phyloP scores from a whole-genome alignment of 1,140 invertebrate species.

The Drosophila bifasciata region DNA sequence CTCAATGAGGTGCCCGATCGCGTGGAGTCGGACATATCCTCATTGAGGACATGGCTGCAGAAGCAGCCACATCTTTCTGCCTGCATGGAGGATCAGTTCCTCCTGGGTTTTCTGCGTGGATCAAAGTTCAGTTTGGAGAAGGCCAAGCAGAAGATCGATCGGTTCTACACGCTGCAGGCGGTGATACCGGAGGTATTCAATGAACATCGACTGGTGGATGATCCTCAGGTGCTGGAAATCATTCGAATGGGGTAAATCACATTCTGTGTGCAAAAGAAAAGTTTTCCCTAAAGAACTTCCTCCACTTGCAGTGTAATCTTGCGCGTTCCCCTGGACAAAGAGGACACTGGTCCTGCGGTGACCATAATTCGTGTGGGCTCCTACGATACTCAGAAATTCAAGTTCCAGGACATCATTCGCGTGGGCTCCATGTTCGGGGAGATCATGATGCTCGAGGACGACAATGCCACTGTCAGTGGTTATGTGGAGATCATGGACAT shows the following conservation, averaged over 20 bases:
- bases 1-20: constrained; percentile 87
- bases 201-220: constrained; percentile 70
- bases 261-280: rapidly evolving
- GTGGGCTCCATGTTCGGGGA: constrained; percentile 81
- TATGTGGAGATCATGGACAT: constrained; percentile 84
- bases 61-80: constrained; percentile 87
- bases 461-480: constrained; percentile 78
- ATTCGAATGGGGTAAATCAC: constrained; percentile 84
- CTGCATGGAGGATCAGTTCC: constrained; percentile 86
- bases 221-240: constrained; percentile 84
- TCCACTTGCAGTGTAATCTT: constrained; percentile 56
- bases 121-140: constrained; percentile 89
- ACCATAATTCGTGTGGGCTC: constrained; percentile 82
- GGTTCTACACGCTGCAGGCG: constrained; percentile 87
- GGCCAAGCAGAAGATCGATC: constrained; percentile 88
- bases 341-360: constrained; percentile 82
- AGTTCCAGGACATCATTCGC: constrained; percentile 78
- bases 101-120: constrained; percentile 87
- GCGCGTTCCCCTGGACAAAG: constrained; percentile 60
- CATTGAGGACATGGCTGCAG: constrained; percentile 87
- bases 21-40: constrained; percentile 85
- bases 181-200: constrained; percentile 86
- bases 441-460: constrained; percentile 84
- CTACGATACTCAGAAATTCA: constrained; percentile 74
- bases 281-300: neutral